Base-by-base conservation (phyloP, 2,888 invertebrate genomes). In the Nemurella pictetii region DNA sequence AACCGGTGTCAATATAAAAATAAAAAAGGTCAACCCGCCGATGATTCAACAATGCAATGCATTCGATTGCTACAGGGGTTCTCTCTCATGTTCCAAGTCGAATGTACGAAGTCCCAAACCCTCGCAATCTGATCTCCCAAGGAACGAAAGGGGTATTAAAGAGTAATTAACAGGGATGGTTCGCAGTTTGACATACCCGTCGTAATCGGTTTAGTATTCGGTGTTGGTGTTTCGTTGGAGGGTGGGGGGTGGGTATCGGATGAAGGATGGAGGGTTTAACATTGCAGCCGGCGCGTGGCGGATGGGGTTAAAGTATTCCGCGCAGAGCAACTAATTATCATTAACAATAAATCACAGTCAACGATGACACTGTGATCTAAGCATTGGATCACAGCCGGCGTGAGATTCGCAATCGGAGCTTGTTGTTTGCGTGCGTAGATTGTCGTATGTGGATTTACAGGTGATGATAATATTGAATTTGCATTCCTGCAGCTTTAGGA, bases 151-250 rank as follows among this genome's bases (percentile, higher is more conserved):
- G 80, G 80, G 80, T 80, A 80, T 80, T 80, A 80, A 80, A 32
- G n/a, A 32, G 80, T 81, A 81, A 81, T 81, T 81, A 81, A 36
- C 30, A 20, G 20, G 32, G 12, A 15, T 81, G 36, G 80, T 81
- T 81, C 80, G 5, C 36, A 32, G 36, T 81, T 81, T 32, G 80
- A 30, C 32, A 32, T 80, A 29, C 32, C 80, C 26, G 35, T 30
- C 0, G 32, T 81, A 81, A 81, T 81, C 80, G 75, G 27, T 2
- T 27, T 75, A 3, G 32, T 81, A 35, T 32, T 81, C 36, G 75
- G 27, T 12, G 28, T 75, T 75, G 26, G 25, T 28, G 9, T 26
- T 15, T 26, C 25, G 27, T 25, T 5, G 75, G 75, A 25, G 25
- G 26, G 27, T 4, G 75, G 26, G 75, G 28, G 75, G 55, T 3